Base-by-base conservation (phyloP, 2,113 vertebrate genomes). In the Xenus cinereus region DNA sequence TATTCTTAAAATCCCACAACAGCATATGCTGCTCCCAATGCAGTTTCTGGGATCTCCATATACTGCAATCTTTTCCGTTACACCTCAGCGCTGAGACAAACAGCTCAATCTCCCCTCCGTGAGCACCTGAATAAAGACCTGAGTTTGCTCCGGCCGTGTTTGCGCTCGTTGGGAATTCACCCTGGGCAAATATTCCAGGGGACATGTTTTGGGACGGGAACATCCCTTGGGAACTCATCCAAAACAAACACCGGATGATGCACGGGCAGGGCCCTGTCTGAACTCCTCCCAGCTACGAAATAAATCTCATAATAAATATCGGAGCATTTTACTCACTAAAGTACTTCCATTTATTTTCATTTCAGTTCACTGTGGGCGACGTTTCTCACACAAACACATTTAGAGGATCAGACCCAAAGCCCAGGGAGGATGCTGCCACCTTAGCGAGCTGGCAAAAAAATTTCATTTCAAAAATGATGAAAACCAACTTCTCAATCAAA, bases 21-120 rank as follows among this genome's bases (percentile, higher is more conserved):
- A 22, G 24, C 0, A 0, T 39, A 54, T 10, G n/a, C 17, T 89
- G n/a, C 17, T 89, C 35, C 77, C 69, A 35, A 54, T 30, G 17
- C 7, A 27, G 54, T 54, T 93, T 68, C 89, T 76, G 64, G 43
- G 54, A 8, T 35, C 28, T 71, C 69, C 64, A 9, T 18, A 35
- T 30, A 32, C 24, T 4, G 9, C n/a, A 28, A 4, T 11, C 48
- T 50, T 59, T 77, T 56, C 45, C 23, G 32, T 37, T 22, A 39
- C 35, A 45, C 10, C 78, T 60, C 54, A 32, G 56, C 23, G 35
- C 24, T 79, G 30, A 62, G 13, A 64, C 35, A 78, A 90, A 71
- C 50, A 85, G 66, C 66, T 85, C 1, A 0, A 30, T 39, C 33
- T 82, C n/a, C 23, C 28, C 60, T 33, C 41, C 12, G 8, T 0